These are phyloP conservation scores for Tympanuchus pallidicinctus DNA, from an alignment of 2,113 vertebrate genomes.

Conservation along the genomic window DNA sequence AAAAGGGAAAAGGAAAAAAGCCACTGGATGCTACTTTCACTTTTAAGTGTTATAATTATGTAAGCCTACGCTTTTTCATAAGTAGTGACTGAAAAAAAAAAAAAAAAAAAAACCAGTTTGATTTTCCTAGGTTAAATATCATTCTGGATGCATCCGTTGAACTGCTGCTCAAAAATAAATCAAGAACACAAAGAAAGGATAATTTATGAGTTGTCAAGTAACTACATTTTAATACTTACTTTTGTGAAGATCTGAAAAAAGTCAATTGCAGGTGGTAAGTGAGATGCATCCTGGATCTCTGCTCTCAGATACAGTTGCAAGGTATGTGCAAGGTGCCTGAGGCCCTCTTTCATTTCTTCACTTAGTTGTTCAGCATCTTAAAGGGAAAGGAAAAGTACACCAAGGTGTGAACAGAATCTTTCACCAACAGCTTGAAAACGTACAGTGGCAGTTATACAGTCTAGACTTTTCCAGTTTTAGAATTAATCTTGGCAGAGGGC, in stretches of 20 bases:
- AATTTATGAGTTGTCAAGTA: slow-evolving; percentile 47
- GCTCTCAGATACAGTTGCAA: slow-evolving; percentile 87
- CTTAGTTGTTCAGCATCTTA: slow-evolving; percentile 85
- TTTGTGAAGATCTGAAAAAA: slow-evolving; percentile 89
- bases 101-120: background rate
- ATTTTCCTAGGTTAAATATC: background rate
- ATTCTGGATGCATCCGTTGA: background rate
- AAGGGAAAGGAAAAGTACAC: background rate
- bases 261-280: slow-evolving; percentile 82
- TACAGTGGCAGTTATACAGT: slow-evolving; percentile 9
- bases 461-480: slow-evolving; percentile 15
- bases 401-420: slow-evolving; percentile 25
- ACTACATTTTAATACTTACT: slow-evolving; percentile 80
- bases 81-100: background rate
- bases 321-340: slow-evolving; percentile 84
- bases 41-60: slow-evolving; percentile 1
- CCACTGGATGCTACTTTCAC: background rate
- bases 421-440: slow-evolving; percentile 33
- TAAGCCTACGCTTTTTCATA: background rate
- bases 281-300: slow-evolving; percentile 79
- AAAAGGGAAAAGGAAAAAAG: background rate
- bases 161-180: slow-evolving; percentile 13
- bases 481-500: slow-evolving; percentile 35
- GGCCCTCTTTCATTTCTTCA: slow-evolving; percentile 90
- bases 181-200: background rate